A percentile compares a stretch with the other conserved stretches of the same genome.
These are phyloP conservation scores for Anaspis maculata DNA, from an alignment of 2,888 invertebrate species.

Conservation along the genomic window DNA sequence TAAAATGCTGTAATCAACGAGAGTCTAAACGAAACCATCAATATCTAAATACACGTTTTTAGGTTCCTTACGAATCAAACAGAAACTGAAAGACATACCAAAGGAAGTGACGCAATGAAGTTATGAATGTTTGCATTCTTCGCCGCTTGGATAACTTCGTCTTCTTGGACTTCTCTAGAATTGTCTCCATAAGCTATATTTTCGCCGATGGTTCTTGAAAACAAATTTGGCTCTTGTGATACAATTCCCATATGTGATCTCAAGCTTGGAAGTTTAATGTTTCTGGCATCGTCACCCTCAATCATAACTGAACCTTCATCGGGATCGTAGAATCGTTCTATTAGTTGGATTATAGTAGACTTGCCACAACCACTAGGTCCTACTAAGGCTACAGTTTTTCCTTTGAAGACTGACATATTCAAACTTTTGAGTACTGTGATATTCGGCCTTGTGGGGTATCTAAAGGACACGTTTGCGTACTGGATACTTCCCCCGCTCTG, in stretches of 20 bases:
- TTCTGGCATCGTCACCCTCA: conserved; percentile 23
- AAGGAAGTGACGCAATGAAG: conserved; percentile 64
- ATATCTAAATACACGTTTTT: no score
- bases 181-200: conserved; percentile 65
- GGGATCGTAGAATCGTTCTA: conserved; percentile 68
- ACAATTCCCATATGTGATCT: conserved; percentile 76
- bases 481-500: conserved; percentile 54
- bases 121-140: conserved; percentile 69
- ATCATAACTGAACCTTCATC: conserved; percentile 52
- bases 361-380: conserved; percentile 62
- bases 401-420: conserved; percentile 50
- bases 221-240: conserved; percentile 80
- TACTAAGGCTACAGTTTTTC: conserved; percentile 67
- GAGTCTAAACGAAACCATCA: no score
- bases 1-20: no score
- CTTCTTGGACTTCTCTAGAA: conserved; percentile 55
- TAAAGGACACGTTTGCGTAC: conserved; percentile 59
- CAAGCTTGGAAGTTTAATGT: conserved; percentile 34
- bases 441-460: conserved; percentile 67
- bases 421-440: conserved; percentile 60
- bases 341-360: conserved; percentile 64
- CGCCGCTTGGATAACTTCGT: conserved; percentile 66
- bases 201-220: conserved; percentile 72
- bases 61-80: no score
- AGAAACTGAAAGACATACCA: no score